A percentile compares a stretch with the other conserved stretches of the same genome.
Conservation (phyloP, 2,113 vertebrate genomes). For the Zosterops borbonicus region DNA sequence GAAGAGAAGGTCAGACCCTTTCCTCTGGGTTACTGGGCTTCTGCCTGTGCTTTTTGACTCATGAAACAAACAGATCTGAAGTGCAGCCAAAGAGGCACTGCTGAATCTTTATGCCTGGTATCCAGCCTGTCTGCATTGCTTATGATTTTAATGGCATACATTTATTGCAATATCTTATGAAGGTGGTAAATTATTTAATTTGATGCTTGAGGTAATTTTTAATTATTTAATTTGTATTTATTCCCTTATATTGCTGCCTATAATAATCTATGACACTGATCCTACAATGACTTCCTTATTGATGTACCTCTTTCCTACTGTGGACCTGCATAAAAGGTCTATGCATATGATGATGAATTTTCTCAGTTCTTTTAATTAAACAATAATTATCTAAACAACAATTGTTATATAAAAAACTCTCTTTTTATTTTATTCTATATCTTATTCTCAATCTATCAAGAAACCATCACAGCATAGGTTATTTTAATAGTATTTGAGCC, state of each 20-base stretch:
- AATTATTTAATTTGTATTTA: conserved; percentile 54
- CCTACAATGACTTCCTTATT: neutral
- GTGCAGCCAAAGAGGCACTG: neutral
- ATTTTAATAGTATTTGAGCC: neutral
- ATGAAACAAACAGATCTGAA: neutral
- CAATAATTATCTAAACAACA: neutral
- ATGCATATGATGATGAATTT: neutral
- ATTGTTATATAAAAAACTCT: neutral
- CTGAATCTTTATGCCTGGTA: neutral
- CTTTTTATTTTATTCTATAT: neutral
- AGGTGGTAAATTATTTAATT: conserved; percentile 40
- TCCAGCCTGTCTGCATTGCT: neutral
- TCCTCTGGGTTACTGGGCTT: neutral
- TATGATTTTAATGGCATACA: neutral
- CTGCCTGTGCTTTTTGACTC: neutral
- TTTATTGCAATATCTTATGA: conserved; percentile 1
- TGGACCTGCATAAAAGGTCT: neutral
- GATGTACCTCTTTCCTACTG: neutral
- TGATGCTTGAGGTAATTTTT: neutral
- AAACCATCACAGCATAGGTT: neutral
- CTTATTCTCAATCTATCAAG: neutral
- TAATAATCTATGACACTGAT: neutral
- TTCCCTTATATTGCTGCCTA: neutral
- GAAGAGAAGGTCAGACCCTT: neutral
- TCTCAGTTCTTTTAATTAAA: neutral